These are phyloP conservation scores for Sitodiplosis mosellana DNA, from an alignment of 1,140 invertebrate genomes.

Conservation along the genomic window DNA sequence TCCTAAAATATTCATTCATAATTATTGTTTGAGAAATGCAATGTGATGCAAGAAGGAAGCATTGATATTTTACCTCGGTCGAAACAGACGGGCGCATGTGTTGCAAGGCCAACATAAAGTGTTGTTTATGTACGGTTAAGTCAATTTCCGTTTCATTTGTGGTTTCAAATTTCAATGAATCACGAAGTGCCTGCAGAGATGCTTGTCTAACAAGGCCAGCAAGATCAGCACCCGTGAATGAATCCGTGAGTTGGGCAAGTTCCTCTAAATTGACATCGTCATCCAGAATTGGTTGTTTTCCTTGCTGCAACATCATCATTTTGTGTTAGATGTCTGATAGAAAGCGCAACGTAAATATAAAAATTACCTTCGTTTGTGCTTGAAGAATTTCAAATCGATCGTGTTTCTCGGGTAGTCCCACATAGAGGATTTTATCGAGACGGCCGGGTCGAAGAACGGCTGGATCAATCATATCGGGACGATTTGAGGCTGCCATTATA, in stretches of 20 bases:
- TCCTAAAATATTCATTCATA: too few relatives aligned
- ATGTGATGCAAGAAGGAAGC: too few relatives aligned
- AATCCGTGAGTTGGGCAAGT: slow-evolving; percentile 49
- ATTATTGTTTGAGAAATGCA: too few relatives aligned
- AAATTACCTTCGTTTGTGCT: slow-evolving; percentile 69
- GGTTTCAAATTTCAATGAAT: slow-evolving; percentile 29
- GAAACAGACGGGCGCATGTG: slow-evolving; percentile 18
- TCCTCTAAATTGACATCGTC: slow-evolving; percentile 57
- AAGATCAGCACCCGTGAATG: slow-evolving; percentile 85
- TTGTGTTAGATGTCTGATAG: background rate
- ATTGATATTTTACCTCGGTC: slow-evolving; percentile 11
- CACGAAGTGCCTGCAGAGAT: slow-evolving; percentile 52
- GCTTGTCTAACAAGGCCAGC: slow-evolving; percentile 72
- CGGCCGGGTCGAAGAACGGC: slow-evolving; percentile 87
- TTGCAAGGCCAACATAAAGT: slow-evolving; percentile 17
- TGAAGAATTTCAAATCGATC: slow-evolving; percentile 79
- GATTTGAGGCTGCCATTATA: slow-evolving; percentile 89
- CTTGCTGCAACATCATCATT: slow-evolving; percentile 33
- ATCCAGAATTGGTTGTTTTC: slow-evolving; percentile 52
- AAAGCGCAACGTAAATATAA: slow-evolving; percentile 4
- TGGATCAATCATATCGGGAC: slow-evolving; percentile 92
- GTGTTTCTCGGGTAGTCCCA: slow-evolving; percentile 63
- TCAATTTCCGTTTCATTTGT: slow-evolving; percentile 4
- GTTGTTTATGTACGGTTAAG: slow-evolving; percentile 14
- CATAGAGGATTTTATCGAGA: slow-evolving; percentile 85